A percentile compares a stretch with the other conserved stretches of the same genome.
Evolutionary conservation across 2,797 vertebrate genomes (phyloP).

Genomic region (Notamacropus eugenii): DNA sequence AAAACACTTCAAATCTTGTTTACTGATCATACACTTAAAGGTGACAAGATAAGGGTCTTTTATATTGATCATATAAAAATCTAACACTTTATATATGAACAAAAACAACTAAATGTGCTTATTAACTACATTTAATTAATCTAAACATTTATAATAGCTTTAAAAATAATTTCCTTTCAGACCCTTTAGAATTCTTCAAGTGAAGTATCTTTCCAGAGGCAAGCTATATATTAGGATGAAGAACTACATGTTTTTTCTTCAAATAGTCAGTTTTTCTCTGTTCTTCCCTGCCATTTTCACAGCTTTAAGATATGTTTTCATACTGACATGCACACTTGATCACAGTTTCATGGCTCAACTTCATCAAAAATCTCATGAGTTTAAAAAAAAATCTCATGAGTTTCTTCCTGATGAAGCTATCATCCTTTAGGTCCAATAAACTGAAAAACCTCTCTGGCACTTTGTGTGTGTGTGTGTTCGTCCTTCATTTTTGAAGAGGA

Average conservation of each 20-base stretch:
- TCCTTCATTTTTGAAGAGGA: too few relatives aligned
- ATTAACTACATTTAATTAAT: not conserved
- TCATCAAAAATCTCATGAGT: not conserved
- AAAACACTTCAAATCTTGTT: not conserved
- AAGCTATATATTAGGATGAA: conserved; percentile 98
- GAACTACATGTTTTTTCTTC: conserved; percentile 98
- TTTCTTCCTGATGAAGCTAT: not conserved
- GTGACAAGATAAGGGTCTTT: not conserved
- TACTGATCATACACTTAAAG: not conserved
- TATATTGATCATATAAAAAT: not conserved
- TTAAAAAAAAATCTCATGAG: not conserved
- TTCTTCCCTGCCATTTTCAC: conserved; percentile 99
- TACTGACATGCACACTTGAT: conserved; percentile 96
- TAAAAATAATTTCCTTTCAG: not conserved
- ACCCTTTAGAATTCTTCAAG: conserved; percentile 77
- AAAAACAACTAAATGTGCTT: not conserved
- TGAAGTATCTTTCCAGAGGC: conserved; percentile 93
- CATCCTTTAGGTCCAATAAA: not conserved
- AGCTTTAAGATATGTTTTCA: conserved; percentile 98
- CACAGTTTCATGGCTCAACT: not conserved
- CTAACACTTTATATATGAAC: not conserved
- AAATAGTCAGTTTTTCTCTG: conserved; percentile 96
- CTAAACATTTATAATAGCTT: not conserved
- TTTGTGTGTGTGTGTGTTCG: not conserved
- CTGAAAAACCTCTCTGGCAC: not conserved